These are phyloP conservation scores for Hippoglossus hippoglossus DNA, from an alignment of 2,797 vertebrate genomes.

Conservation along the genomic window DNA sequence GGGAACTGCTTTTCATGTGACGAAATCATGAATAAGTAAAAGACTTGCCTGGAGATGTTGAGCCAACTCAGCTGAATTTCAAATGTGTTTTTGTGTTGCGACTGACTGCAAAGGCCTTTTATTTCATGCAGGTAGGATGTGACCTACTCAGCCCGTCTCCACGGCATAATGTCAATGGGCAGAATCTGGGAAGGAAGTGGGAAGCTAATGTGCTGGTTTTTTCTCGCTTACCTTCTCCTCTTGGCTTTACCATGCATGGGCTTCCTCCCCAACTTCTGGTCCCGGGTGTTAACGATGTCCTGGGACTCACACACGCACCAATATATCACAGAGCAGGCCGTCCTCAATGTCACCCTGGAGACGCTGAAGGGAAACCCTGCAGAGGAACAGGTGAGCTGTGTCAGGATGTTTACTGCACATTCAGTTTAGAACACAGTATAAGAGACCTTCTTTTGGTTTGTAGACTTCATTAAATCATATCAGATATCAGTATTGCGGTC, in stretches of 20 bases:
- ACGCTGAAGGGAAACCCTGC: slow-evolving; percentile 73
- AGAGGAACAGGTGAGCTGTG: slow-evolving; percentile 70
- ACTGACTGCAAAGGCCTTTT: no score
- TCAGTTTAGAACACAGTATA: background rate
- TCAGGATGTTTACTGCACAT: background rate
- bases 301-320: slow-evolving; percentile 90
- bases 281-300: slow-evolving; percentile 83
- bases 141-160: slow-evolving; percentile 2
- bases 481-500: background rate
- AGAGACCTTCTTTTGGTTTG: no score
- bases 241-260: slow-evolving; percentile 71
- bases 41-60: background rate
- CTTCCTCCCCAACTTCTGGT: slow-evolving; percentile 92
- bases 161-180: slow-evolving; percentile 47
- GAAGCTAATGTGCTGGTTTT: slow-evolving; percentile 35
- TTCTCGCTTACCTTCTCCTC: slow-evolving; percentile 72
- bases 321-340: slow-evolving; percentile 87
- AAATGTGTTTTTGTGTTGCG: background rate
- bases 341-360: slow-evolving; percentile 86
- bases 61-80: background rate
- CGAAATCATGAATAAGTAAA: background rate
- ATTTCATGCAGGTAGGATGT: slow-evolving; percentile 47
- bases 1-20: background rate
- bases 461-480: background rate
- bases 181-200: slow-evolving; percentile 22